phyloP scores from a whole-genome alignment of 2,888 invertebrate species.

The Dorcus parallelipipedus region DNA sequence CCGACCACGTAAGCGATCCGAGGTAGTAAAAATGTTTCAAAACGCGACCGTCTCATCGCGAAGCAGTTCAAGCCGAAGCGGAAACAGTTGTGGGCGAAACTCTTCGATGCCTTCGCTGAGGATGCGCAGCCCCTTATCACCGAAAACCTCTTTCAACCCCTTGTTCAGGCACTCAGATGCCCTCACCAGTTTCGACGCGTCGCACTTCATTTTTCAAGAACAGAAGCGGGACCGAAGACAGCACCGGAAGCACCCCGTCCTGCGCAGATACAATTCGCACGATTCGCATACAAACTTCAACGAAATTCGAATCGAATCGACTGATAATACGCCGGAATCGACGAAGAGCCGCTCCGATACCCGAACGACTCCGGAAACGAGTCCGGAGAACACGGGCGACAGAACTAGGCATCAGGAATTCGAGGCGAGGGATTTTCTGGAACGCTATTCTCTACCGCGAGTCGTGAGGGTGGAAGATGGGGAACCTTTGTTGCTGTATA shows the following conservation, averaged over 20 bases:
- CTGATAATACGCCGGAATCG: slow-evolving; percentile 38
- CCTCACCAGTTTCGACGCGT: slow-evolving; percentile 44
- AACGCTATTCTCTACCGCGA: slow-evolving; percentile 59
- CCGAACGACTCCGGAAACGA: slow-evolving; percentile 29
- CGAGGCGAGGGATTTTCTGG: slow-evolving; percentile 56
- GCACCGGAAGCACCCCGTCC: slow-evolving; percentile 47
- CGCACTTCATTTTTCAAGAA: slow-evolving; percentile 40
- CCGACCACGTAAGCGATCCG: background rate
- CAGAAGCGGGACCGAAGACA: slow-evolving; percentile 18
- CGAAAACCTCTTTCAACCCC: slow-evolving; percentile 40
- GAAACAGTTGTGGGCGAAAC: slow-evolving; percentile 41
- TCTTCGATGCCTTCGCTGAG: slow-evolving; percentile 45
- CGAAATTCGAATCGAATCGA: slow-evolving; percentile 49
- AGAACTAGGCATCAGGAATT: slow-evolving; percentile 27
- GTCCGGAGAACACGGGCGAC: slow-evolving; percentile 37
- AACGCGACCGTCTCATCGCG: slow-evolving; percentile 44
- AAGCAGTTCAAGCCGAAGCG: slow-evolving; percentile 41
- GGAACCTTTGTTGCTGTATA: slow-evolving; percentile 60
- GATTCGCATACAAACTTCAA: slow-evolving; percentile 48
- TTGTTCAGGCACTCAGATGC: slow-evolving; percentile 39
- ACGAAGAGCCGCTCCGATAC: slow-evolving; percentile 32
- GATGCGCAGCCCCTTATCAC: slow-evolving; percentile 38
- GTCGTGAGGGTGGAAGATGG: slow-evolving; percentile 58
- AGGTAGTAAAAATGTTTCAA: slow-evolving; percentile 34
- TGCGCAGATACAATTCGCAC: slow-evolving; percentile 48